Percentiles rank a stretch among this genome's conserved stretches.
Conservation (phyloP, 2,797 vertebrate species). For the Dromococcyx pavoninus region DNA sequence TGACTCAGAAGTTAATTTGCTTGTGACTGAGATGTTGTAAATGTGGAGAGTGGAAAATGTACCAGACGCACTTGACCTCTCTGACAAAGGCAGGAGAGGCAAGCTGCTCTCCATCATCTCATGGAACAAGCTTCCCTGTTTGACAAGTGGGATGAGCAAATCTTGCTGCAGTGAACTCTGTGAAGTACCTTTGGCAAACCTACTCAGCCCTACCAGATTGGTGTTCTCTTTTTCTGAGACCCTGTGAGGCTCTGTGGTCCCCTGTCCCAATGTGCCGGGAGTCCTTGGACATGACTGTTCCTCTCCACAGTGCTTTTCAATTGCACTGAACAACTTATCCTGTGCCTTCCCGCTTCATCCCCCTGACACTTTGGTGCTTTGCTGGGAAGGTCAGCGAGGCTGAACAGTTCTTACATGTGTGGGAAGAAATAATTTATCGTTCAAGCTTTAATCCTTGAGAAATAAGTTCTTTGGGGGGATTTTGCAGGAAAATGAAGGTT, state of each 20-base stretch:
- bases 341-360: not conserved
- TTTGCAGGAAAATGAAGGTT: slow-evolving; percentile 34
- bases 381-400: slow-evolving; percentile 29
- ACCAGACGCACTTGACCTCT: not conserved
- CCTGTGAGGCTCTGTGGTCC: not conserved
- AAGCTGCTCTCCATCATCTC: not conserved
- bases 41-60: not conserved
- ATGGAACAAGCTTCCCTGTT: not conserved
- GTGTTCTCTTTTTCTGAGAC: not conserved
- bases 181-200: not conserved
- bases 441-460: slow-evolving; percentile 56
- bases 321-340: not conserved
- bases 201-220: not conserved
- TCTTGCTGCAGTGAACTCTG: not conserved
- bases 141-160: not conserved
- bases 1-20: slow-evolving; percentile 30
- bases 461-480: slow-evolving; percentile 30
- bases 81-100: not conserved
- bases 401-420: not conserved
- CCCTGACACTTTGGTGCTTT: slow-evolving; percentile 18
- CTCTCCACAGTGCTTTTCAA: not conserved
- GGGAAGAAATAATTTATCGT: slow-evolving; percentile 41
- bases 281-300: not conserved
- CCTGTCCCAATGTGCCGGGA: not conserved
- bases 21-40: slow-evolving; percentile 3